Evolutionary conservation across 2,888 invertebrate species (phyloP).

Genomic region (Rhingia rostrata): DNA sequence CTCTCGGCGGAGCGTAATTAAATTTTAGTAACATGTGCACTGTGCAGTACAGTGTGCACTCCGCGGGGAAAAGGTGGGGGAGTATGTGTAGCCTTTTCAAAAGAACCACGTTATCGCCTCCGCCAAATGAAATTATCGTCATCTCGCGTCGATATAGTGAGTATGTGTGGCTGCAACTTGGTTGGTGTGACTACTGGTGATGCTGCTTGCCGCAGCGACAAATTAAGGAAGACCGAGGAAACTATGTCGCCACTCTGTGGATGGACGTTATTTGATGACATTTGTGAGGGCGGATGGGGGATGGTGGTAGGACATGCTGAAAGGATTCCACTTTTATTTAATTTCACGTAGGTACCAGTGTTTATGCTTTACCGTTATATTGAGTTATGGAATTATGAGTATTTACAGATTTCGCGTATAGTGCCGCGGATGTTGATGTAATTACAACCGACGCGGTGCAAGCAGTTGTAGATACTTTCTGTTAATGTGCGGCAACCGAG

Average conservation of each 20-base stretch:
- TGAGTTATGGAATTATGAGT: conserved; percentile 60
- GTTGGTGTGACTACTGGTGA: neutral
- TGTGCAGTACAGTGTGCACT: conserved; percentile 12
- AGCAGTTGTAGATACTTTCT: conserved; percentile 19
- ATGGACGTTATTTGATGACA: conserved; percentile 27
- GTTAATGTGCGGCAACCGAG: conserved; percentile 43
- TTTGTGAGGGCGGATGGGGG: neutral
- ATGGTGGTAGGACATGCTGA: neutral
- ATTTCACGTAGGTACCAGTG: conserved; percentile 21
- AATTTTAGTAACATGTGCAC: conserved; percentile 64
- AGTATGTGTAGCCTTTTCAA: conserved; percentile 18
- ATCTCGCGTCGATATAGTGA: conserved; percentile 52
- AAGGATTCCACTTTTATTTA: conserved; percentile 53
- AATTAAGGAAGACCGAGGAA: conserved; percentile 57
- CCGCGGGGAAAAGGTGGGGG: neutral
- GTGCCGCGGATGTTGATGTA: conserved; percentile 44
- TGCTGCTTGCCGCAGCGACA: conserved; percentile 22
- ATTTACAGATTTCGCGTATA: conserved; percentile 34
- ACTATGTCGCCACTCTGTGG: conserved; percentile 17
- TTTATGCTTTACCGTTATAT: conserved; percentile 18
- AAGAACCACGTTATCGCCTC: conserved; percentile 68
- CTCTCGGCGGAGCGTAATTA: conserved; percentile 62
- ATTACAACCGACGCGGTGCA: conserved; percentile 26
- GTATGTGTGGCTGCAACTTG: conserved; percentile 30
- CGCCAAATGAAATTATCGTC: conserved; percentile 68